Evolutionary conservation across 2,113 vertebrate genomes (phyloP).

Genomic region (Sander lucioperca): DNA sequence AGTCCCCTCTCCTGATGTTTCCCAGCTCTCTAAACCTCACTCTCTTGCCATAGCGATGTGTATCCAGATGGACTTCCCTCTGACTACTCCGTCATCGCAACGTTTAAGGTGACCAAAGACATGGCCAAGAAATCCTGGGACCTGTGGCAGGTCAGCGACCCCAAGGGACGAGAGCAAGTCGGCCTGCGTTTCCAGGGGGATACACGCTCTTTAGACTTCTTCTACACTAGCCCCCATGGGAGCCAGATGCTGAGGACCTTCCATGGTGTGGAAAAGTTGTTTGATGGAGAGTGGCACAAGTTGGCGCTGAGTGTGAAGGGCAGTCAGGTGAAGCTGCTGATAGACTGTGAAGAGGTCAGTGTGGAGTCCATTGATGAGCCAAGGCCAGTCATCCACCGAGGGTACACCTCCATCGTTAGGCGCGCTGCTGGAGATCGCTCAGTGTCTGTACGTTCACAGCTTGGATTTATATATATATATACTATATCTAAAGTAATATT

Average conservation of each 20-base stretch:
- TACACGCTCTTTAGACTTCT: slow-evolving; percentile 74
- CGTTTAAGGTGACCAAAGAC: slow-evolving; percentile 82
- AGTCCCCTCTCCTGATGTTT: slow-evolving; percentile 8
- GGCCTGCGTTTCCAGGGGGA: slow-evolving; percentile 78
- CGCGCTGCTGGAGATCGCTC: slow-evolving; percentile 69
- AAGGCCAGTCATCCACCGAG: slow-evolving; percentile 53
- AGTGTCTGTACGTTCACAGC: slow-evolving; percentile 66
- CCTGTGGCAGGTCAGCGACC: slow-evolving; percentile 84
- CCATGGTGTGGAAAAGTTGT: slow-evolving; percentile 73
- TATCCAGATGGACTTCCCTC: slow-evolving; percentile 82
- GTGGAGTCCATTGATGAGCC: slow-evolving; percentile 66
- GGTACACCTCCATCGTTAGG: slow-evolving; percentile 80
- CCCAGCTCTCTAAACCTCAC: slow-evolving; percentile 10
- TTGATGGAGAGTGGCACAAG: slow-evolving; percentile 85
- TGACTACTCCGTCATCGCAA: slow-evolving; percentile 81
- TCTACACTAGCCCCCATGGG: slow-evolving; percentile 67
- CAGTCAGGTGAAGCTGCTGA: slow-evolving; percentile 75
- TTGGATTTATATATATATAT: neutral
- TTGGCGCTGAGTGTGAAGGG: slow-evolving; percentile 79
- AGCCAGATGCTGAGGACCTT: slow-evolving; percentile 75
- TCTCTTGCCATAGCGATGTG: slow-evolving; percentile 67
- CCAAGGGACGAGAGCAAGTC: slow-evolving; percentile 71
- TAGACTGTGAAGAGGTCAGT: slow-evolving; percentile 80
- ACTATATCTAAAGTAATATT: neutral
- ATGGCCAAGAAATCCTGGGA: slow-evolving; percentile 73